Percentiles rank a stretch among this genome's conserved stretches.
Conservation (phyloP, 2,113 vertebrate species). For the Crocuta crocuta region DNA sequence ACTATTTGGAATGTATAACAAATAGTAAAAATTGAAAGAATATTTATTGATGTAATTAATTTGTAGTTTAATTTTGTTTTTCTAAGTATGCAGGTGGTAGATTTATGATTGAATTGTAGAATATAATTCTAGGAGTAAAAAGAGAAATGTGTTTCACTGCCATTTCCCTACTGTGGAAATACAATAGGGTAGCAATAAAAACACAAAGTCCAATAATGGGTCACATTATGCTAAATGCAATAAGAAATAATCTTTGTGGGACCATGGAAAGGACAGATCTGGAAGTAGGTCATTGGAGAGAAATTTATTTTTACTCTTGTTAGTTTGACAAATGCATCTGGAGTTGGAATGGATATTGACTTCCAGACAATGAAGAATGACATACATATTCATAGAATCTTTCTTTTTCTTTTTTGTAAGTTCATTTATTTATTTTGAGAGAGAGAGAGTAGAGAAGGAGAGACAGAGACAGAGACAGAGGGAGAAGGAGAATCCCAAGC, state of each 20-base stretch:
- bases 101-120: not conserved
- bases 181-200: not conserved
- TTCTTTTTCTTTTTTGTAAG: not conserved
- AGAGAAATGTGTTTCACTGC: not conserved
- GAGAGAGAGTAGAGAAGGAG: too few species aligned
- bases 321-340: conserved; percentile 22
- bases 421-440: too few species aligned
- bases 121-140: conserved; percentile 4
- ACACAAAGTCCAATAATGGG: not conserved
- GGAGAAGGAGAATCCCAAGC: too few species aligned
- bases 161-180: not conserved
- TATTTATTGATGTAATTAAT: not conserved
- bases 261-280: not conserved
- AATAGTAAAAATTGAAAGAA: not conserved
- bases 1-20: not conserved
- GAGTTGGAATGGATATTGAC: not conserved
- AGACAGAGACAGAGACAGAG: too few species aligned
- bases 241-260: not conserved
- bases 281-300: not conserved
- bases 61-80: not conserved
- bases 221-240: not conserved
- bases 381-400: not conserved
- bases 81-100: not conserved
- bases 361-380: conserved; percentile 25
- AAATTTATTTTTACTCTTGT: not conserved